Base-by-base conservation (phyloP, 2,888 invertebrate species). In the Agonopterix arenella region DNA sequence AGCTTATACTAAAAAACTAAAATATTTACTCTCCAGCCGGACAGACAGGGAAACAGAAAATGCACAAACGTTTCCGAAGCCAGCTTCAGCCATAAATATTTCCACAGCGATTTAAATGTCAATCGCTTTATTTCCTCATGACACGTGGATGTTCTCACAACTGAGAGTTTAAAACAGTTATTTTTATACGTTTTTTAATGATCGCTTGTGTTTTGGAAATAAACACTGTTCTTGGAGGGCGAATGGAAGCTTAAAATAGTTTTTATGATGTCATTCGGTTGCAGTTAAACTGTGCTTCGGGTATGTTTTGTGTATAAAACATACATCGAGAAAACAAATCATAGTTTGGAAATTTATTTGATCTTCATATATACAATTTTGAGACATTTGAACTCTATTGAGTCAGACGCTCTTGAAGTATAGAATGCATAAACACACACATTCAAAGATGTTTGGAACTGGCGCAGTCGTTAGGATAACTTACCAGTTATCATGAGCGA, bases 171-270 rank as follows among this genome's bases (percentile, higher is more conserved):
- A 43, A 43, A 40, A 40, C n/a, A 40, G 9, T 11, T 43, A 11
- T n/a, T 64, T 67, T 68, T 64, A 69, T 58, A 59, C 54, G 63
- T 59, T 66, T 68, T 68, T 67, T 62, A 61, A 60, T 48, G 56
- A 36, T 36, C 52, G 54, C 54, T 52, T 51, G 52, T 51, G 52
- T 11, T 46, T 41, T 41, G 52, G 42, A 47, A 9, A 36, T 44
- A 50, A 46, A 44, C 44, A 44, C 11, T 40, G 47, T 45, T 47
- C 51, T 40, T 40, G 45, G 53, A 50, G 57, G 57, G 57, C 49
- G 60, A 50, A 49, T 42, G 7, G 45, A 46, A 50, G 59, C 59
- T 65, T 59, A 63, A 68, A 63, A 68, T 59, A 53, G 56, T 52
- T 57, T 60, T 58, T 58, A 57, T 56, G 54, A 51, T 50, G 50